Conservation (phyloP, 2,888 invertebrate species). For the Oligia strigilis region DNA sequence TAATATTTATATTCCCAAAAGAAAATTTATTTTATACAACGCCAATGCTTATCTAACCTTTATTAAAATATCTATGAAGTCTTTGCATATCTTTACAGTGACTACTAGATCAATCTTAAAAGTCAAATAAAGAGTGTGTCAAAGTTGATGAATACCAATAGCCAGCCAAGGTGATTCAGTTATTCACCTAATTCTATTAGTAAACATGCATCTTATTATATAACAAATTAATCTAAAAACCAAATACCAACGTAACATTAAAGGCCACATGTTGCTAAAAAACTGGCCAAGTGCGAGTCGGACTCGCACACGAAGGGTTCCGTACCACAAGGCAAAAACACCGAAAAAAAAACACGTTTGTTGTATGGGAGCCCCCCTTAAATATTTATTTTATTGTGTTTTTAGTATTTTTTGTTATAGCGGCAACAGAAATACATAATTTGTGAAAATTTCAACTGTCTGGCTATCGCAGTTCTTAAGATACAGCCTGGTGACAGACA, state of each 20-base stretch:
- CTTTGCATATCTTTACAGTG: conserved; percentile 11
- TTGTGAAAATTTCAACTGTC: no score
- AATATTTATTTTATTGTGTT: no score
- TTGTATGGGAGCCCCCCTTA: no score
- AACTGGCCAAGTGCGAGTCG: neutral
- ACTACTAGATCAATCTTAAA: conserved; percentile 17
- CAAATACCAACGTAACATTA: conserved; percentile 24
- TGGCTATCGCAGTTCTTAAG: no score
- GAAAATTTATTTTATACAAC: neutral
- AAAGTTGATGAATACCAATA: no score
- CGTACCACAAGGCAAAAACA: no score
- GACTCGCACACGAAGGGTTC: no score
- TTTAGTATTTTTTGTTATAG: no score
- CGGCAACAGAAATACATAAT: no score
- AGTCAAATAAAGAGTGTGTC: conserved; percentile 39
- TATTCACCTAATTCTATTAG: conserved; percentile 37
- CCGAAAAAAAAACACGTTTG: no score
- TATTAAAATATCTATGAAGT: conserved; percentile 3
- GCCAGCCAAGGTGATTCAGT: conserved; percentile 51
- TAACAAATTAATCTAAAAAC: conserved; percentile 31
- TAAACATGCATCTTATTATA: conserved; percentile 29
- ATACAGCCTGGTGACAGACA: no score
- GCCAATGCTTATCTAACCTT: neutral
- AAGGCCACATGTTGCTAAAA: conserved; percentile 36
- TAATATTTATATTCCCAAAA: neutral